phyloP scores from a whole-genome alignment of 2,113 vertebrate species.

The Craseonycteris thonglongyai region DNA sequence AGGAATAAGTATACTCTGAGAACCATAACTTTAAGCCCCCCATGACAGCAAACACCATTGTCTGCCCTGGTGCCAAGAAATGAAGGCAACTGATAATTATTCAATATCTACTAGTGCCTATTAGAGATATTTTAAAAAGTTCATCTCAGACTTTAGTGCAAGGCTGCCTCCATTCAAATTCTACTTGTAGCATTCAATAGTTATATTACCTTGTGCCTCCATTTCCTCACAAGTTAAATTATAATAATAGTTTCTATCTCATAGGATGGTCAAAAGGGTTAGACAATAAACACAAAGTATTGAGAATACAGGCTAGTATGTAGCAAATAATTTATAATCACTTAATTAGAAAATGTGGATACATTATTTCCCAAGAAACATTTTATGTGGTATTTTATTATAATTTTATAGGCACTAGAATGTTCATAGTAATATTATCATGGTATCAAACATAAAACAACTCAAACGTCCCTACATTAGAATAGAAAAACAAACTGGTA shows the following conservation, averaged over 20 bases:
- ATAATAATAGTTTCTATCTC: neutral
- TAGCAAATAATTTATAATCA: neutral
- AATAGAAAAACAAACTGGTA: neutral
- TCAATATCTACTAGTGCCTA: neutral
- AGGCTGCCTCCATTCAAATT: neutral
- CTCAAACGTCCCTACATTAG: neutral
- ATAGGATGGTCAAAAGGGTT: neutral
- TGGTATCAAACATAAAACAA: neutral
- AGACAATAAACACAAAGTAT: neutral
- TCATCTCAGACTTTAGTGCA: neutral
- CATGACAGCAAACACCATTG: neutral
- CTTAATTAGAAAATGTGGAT: neutral
- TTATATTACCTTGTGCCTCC: neutral
- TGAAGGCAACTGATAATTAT: neutral
- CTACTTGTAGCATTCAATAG: neutral
- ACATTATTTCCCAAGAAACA: neutral
- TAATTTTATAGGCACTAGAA: neutral
- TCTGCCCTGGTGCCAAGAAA: neutral
- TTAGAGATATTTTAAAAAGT: neutral
- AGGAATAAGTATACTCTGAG: neutral
- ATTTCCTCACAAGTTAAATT: neutral
- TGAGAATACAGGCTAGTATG: neutral
- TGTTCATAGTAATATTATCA: neutral
- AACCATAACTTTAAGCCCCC: neutral
- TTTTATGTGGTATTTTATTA: neutral